A percentile compares a stretch with the other conserved stretches of the same genome.
Conservation (phyloP, 2,888 invertebrate genomes). For the Chesias legatella region DNA sequence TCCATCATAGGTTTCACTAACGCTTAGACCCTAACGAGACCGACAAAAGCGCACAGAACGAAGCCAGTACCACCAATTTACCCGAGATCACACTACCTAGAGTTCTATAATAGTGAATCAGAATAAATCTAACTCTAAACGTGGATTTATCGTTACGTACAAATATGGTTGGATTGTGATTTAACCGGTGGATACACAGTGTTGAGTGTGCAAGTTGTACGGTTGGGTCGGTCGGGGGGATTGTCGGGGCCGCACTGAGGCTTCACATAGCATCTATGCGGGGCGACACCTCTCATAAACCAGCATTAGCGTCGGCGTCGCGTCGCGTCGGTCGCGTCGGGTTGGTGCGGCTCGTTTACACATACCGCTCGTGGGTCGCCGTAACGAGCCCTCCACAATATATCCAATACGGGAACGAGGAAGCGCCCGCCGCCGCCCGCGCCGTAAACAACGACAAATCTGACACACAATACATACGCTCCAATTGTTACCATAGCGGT, state of each 20-base stretch:
- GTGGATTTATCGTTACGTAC: conserved; percentile 42
- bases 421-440: too few species aligned
- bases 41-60: conserved; percentile 36
- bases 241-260: conserved; percentile 60
- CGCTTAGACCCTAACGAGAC: conserved; percentile 45
- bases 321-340: too few species aligned
- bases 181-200: conserved; percentile 46
- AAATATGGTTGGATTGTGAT: conserved; percentile 48
- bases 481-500: conserved; percentile 59
- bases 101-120: conserved; percentile 43
- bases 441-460: conserved; percentile 61
- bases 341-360: conserved; percentile 73
- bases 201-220: conserved; percentile 41
- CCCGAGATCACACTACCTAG: conserved; percentile 33
- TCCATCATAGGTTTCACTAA: conserved; percentile 53
- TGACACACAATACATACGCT: conserved; percentile 46
- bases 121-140: conserved; percentile 42
- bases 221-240: conserved; percentile 50
- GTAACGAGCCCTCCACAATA: conserved; percentile 59
- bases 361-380: conserved; percentile 68
- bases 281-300: conserved; percentile 68
- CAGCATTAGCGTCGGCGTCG: conserved; percentile 78
- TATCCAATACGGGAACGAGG: conserved; percentile 65
- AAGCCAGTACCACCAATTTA: conserved; percentile 29
- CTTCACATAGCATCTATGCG: conserved; percentile 55